Percentiles rank a stretch among this genome's conserved stretches.
These are phyloP conservation scores for Corbicula japonica DNA, from an alignment of 2,888 invertebrate genomes.

Conservation along the genomic window DNA sequence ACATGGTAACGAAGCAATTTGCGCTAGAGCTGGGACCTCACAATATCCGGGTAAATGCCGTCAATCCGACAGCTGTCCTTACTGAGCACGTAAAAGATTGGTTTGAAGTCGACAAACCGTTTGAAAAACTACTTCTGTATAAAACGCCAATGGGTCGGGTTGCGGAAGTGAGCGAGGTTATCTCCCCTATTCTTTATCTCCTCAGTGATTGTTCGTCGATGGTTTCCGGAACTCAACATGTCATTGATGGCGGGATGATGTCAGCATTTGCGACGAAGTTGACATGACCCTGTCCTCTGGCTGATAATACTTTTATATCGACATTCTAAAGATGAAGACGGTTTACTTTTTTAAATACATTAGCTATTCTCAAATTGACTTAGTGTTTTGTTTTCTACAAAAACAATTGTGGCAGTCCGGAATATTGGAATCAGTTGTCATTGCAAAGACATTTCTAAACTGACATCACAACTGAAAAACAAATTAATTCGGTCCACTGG, in stretches of 20 bases:
- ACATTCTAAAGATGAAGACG: too few relatives aligned
- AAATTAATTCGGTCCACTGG: too few relatives aligned
- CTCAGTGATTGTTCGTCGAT: slow-evolving; percentile 17
- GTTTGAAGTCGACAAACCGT: background rate
- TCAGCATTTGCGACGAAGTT: slow-evolving; percentile 3
- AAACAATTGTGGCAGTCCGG: too few relatives aligned
- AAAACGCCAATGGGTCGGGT: slow-evolving; percentile 3
- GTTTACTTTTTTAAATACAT: too few relatives aligned
- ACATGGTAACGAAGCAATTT: slow-evolving; percentile 27
- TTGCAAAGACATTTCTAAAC: too few relatives aligned
- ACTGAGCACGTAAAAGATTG: slow-evolving; percentile 87
- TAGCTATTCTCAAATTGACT: too few relatives aligned
- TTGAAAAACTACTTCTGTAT: background rate
- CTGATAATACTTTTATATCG: too few relatives aligned
- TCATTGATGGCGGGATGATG: slow-evolving; percentile 15
- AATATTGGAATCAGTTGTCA: too few relatives aligned
- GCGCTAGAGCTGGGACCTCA: slow-evolving; percentile 17
- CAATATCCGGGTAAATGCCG: slow-evolving; percentile 93
- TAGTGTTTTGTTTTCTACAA: too few relatives aligned
- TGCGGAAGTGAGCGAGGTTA: background rate
- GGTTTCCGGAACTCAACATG: slow-evolving; percentile 15
- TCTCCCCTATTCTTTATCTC: slow-evolving; percentile 10
- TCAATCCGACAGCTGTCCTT: slow-evolving; percentile 97
- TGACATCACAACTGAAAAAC: too few relatives aligned
- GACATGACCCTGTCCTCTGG: too few relatives aligned